A percentile compares a stretch with the other conserved stretches of the same genome.
Evolutionary conservation across 2,888 invertebrate genomes (phyloP).

Genomic region (Drymonia ruficornis): DNA sequence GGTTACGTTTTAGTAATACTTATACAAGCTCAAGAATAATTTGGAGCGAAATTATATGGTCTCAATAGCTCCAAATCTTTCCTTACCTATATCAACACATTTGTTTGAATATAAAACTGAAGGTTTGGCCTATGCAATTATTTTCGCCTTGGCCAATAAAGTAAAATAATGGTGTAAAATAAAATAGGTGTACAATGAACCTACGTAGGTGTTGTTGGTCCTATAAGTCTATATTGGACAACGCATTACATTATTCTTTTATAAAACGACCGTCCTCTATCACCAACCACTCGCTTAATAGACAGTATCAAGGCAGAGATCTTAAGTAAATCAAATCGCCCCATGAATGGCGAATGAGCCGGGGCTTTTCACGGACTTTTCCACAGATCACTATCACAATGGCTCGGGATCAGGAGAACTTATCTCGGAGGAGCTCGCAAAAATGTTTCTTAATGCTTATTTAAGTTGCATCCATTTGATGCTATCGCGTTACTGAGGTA

Average conservation of each 20-base stretch:
- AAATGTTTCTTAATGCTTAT: constrained; percentile 82
- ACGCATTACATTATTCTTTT: constrained; percentile 60
- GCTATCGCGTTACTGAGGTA: constrained; percentile 49
- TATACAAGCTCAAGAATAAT: background rate
- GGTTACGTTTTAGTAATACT: background rate
- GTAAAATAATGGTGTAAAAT: too few relatives aligned
- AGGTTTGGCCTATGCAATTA: too few relatives aligned
- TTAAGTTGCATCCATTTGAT: constrained; percentile 78
- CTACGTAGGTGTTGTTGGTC: too few relatives aligned
- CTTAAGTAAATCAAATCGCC: constrained; percentile 85
- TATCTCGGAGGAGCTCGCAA: constrained; percentile 73
- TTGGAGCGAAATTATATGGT: too few relatives aligned
- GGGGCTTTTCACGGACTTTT: constrained; percentile 77
- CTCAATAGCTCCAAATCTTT: too few relatives aligned
- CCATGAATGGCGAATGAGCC: constrained; percentile 82
- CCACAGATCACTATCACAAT: constrained; percentile 82
- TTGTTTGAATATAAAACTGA: background rate
- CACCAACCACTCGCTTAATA: constrained; percentile 75
- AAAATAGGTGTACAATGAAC: too few relatives aligned
- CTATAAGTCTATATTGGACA: constrained; percentile 12
- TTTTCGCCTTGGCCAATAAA: too few relatives aligned
- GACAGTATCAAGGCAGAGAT: constrained; percentile 78
- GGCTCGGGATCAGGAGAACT: constrained; percentile 77
- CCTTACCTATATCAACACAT: too few relatives aligned
- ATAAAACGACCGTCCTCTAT: constrained; percentile 53